Evolutionary conservation across 2,888 invertebrate genomes (phyloP).

Genomic region (Polymixis lichenea): DNA sequence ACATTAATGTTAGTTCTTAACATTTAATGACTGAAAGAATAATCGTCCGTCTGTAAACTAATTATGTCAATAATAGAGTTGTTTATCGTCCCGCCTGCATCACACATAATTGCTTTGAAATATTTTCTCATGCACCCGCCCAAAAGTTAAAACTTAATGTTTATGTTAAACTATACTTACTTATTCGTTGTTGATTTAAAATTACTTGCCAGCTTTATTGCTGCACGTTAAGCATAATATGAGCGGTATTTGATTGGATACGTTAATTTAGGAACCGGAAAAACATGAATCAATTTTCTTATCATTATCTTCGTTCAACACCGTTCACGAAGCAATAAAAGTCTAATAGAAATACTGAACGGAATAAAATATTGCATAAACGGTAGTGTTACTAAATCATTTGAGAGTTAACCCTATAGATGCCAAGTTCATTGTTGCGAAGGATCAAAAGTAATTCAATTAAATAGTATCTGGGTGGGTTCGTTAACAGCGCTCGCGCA

Average conservation of each 20-base stretch:
- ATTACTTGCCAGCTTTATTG: conserved; percentile 72
- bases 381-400: conserved; percentile 17
- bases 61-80: conserved; percentile 85
- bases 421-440: conserved; percentile 61
- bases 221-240: conserved; percentile 46
- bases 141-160: conserved; percentile 66
- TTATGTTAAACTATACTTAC: conserved; percentile 67
- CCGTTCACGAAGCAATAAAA: conserved; percentile 23
- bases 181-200: conserved; percentile 71
- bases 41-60: conserved; percentile 75
- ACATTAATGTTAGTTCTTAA: conserved; percentile 68
- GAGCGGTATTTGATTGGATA: conserved; percentile 65
- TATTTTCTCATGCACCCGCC: conserved; percentile 80
- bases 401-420: conserved; percentile 43
- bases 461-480: conserved; percentile 74
- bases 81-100: conserved; percentile 75
- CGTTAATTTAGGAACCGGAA: conserved; percentile 59
- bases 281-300: conserved; percentile 54
- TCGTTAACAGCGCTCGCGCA: conserved; percentile 72
- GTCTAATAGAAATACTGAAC: background rate
- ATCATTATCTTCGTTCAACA: conserved; percentile 40
- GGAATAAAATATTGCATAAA: conserved; percentile 29
- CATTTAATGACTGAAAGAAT: conserved; percentile 75
- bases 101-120: conserved; percentile 77
- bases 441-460: conserved; percentile 76